Base-by-base conservation (phyloP, 2,888 invertebrate genomes). In the Lasioglossum oenotherae region DNA sequence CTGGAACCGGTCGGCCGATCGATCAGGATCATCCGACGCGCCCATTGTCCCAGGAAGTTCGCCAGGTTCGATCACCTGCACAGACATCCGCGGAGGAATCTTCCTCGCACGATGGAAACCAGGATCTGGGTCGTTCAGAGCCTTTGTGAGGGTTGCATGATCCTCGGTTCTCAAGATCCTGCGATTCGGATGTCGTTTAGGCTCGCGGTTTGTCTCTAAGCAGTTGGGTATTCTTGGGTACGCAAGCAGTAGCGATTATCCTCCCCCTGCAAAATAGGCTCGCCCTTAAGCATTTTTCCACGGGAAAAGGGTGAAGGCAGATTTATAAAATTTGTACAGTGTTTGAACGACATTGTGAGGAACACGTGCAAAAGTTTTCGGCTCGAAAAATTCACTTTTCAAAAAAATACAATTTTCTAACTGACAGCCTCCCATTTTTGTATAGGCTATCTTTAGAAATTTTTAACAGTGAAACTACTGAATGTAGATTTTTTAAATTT, bases 1-100 rank as follows among this genome's bases (percentile, higher is more conserved):
- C 67, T 46, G 76, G 67, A 46, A 31, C 64, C 35, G 44, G 31
- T 12, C 69, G 38, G n/a, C 67, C 35, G 44, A 77, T 69, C 69
- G 69, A 77, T 77, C 35, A 69, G 46, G 46, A 69, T 67, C 77
- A 35, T 77, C 41, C n/a, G 23, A 8, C 10, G 19, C 1, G 38
- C 78, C 16, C n/a, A 23, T 14, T 35, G n/a, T 31, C 16, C 16
- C 27, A 31, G 64, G 64, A 64, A 64, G 64, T 64, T 67, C 8
- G 67, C 19, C 67, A 35, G 67, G 67, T 67, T 67, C 67, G 67
- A 35, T 67, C 67, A 67, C 67, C 67, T 35, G 67, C 23, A 8
- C 31, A 23, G 35, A 35, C 6, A 23, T 35, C 35, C 67, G 23
- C 35, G 6, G 35, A 19, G 6, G 67, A 16, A 53, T 53, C 53